Evolutionary conservation across 2,113 vertebrate species (phyloP).

Genomic region (Acrocephalus kingi): DNA sequence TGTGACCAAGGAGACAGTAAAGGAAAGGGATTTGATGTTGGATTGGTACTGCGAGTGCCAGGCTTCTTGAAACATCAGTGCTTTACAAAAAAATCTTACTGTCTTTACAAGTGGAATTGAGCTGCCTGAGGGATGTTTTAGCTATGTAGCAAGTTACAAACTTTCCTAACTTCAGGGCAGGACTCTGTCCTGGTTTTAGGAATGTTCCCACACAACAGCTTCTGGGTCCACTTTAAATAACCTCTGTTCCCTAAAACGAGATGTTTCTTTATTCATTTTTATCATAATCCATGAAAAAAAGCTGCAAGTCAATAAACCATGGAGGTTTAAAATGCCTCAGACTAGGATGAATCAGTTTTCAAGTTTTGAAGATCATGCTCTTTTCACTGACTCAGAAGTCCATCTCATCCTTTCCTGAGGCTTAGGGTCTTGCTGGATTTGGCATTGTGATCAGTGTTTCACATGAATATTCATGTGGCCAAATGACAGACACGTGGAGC

Average conservation of each 20-base stretch:
- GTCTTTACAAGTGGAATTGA: background rate
- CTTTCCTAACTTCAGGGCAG: background rate
- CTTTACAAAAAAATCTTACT: background rate
- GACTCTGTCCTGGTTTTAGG: background rate
- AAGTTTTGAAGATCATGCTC: background rate
- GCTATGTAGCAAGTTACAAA: background rate
- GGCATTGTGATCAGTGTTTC: background rate
- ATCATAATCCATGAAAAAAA: background rate
- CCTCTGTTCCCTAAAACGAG: background rate
- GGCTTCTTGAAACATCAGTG: background rate
- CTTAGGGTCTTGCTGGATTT: background rate
- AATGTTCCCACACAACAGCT: background rate
- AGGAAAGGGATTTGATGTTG: background rate
- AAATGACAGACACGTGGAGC: background rate
- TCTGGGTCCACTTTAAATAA: background rate
- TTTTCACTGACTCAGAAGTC: background rate
- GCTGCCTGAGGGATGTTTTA: background rate
- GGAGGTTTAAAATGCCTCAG: background rate
- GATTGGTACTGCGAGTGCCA: background rate
- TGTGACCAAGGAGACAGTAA: background rate
- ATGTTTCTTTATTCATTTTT: background rate
- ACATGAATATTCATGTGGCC: background rate
- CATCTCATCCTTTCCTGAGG: background rate
- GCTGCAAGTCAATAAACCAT: background rate
- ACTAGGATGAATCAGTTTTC: background rate